Base-by-base conservation (phyloP, 2,797 vertebrate genomes). In the Salarias fasciatus region DNA sequence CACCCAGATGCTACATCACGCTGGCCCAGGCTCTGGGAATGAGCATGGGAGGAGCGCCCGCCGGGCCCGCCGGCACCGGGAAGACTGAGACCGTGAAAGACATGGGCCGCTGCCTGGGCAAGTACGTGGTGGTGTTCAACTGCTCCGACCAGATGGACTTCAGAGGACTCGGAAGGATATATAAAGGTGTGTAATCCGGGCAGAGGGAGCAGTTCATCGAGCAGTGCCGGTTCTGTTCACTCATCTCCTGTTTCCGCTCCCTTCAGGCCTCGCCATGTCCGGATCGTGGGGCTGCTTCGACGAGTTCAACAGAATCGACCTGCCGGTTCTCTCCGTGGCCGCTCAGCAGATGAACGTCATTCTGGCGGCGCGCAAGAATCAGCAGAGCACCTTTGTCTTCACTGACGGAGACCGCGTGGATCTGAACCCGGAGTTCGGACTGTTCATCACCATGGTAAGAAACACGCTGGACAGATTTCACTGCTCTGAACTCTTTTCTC, bases 271-370 rank as follows among this genome's bases (percentile, higher is more conserved):
- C 68, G 95, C 96, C 56, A 98, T 98, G 90, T 96, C 95, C 0
- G 97, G 97, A 14, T 95, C 97, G 38, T 99, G 97, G 97, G 97
- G 97, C 84, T 99, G 97, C 87, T 99, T 99, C 59, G 97, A 99
- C 54, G 97, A 99, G 66, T 99, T 99, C 66, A 99, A 98, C 90
- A 90, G 97, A 78, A 95, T 89, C 41, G 91, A 96, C 66, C 78
- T 94, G 66, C 36, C 95, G 9, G 95, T 96, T 9, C 89, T 95
- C 67, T 96, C 95, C 24, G 95, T 96, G 61, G 94, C 94, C 43
- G 95, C 95, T 51, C 95, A 95, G 59, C 95, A 96, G 76, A 94
- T 94, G 61, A 96, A 94, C 72, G 92, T 95, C 18, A 92, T 97
- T 57, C 88, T 86, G 66, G 93, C 90, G 93, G 72, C 94, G 81